Base-by-base conservation (phyloP, 1,140 invertebrate species). In the Caerostris extrusa region DNA sequence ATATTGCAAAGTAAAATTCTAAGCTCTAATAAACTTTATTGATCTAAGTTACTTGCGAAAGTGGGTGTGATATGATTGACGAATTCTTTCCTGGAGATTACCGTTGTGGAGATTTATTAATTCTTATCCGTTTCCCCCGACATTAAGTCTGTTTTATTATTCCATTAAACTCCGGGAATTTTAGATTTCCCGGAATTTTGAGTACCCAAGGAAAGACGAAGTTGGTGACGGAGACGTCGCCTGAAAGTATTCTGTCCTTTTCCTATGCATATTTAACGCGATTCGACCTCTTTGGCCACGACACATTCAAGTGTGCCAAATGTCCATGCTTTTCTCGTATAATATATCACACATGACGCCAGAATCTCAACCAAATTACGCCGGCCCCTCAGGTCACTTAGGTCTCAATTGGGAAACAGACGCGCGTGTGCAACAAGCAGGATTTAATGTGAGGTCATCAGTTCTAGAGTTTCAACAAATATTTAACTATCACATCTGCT, bases 101-200 rank as follows among this genome's bases (percentile, higher is more conserved):
- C 82, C 14, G n/a, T 58, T 17, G 55, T 19, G 6, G 50, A 19
- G 55, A 83, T 56, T 58, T 83, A 83, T 83, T 56, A 58, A 83
- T 58, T 17, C 50, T 55, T 55, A 83, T 83, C 34, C 53, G 6
- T 83, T 83, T 7, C 7, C 56, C 2, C 5, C 12, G 55, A 57
- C 82, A 58, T 53, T 14, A 14, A 7, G 56, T 17, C 82, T 57
- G 82, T 83, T 83, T 83, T 83, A 83, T 83, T 83, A 83, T 83
- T 83, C 82, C 82, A 83, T 83, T 83, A 83, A 83, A 83, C 17
- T 83, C 82, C 5, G 4, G n/a, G 53, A 83, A 83, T 83, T 83
- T 83, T 83, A 83, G 82, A 83, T 83, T 57, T n/a, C 55, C n/a
- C 3, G 82, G 82, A 83, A 83, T 83, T 83, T 83, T 57, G 57